Percentiles rank a stretch among this genome's conserved stretches.
phyloP scores from a whole-genome alignment of 2,113 vertebrate genomes.

The Rhombomys opimus region DNA sequence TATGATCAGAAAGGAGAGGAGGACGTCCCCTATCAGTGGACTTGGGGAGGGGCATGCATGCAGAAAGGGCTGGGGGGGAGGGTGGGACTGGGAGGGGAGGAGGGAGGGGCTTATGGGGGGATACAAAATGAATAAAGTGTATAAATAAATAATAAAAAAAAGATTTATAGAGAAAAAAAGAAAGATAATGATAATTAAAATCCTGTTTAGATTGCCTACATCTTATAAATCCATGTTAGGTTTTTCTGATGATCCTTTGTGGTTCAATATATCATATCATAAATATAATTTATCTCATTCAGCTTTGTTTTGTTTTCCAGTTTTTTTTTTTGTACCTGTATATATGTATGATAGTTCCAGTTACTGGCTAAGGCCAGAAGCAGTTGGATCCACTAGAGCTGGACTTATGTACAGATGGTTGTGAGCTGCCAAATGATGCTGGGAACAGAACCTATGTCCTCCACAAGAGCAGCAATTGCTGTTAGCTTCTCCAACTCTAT shows the following conservation, averaged over 20 bases:
- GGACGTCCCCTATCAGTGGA: too few relatives aligned
- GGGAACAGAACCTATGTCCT: neutral
- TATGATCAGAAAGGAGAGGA: too few relatives aligned
- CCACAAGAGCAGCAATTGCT: neutral
- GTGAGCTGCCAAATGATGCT: rapidly evolving
- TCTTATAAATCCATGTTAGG: neutral
- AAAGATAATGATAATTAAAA: neutral
- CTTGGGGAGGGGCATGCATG: too few relatives aligned
- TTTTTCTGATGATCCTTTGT: neutral
- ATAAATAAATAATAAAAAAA: too few relatives aligned
- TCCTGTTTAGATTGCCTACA: neutral
- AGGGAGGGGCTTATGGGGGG: too few relatives aligned
- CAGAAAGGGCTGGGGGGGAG: too few relatives aligned
- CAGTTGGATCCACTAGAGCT: neutral
- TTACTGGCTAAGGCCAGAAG: neutral
- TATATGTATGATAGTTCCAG: neutral
- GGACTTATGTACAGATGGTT: neutral
- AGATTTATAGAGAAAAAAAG: too few relatives aligned
- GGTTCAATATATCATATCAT: neutral
- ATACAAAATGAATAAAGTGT: too few relatives aligned
- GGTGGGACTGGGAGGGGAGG: too few relatives aligned
- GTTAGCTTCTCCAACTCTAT: neutral
- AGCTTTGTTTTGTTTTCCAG: too few relatives aligned
- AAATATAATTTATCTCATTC: too few relatives aligned
- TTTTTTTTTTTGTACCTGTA: neutral